A percentile compares a stretch with the other conserved stretches of the same genome.
These are phyloP conservation scores for Romanogobio albipinnatus DNA, from an alignment of 2,113 vertebrate species.

Conservation along the genomic window DNA sequence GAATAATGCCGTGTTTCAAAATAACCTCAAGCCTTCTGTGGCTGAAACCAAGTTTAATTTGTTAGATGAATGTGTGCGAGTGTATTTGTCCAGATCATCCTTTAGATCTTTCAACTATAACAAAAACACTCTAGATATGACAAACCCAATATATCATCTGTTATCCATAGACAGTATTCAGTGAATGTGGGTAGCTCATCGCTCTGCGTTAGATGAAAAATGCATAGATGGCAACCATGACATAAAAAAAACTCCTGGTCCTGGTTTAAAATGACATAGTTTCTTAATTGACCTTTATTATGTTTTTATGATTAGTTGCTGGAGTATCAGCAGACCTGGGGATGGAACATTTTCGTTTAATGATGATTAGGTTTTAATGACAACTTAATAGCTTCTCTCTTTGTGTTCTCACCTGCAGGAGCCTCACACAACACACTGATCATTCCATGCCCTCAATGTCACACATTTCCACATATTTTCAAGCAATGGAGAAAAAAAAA, in stretches of 20 bases:
- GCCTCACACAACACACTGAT: conserved; percentile 41
- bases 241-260: background rate
- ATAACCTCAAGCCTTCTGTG: background rate
- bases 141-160: conserved; percentile 19
- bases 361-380: conserved; percentile 78
- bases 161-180: background rate
- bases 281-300: conserved; percentile 70
- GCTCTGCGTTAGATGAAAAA: background rate
- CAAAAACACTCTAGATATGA: conserved; percentile 18
- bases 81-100: conserved; percentile 1
- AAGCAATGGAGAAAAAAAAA: background rate
- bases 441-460: conserved; percentile 40
- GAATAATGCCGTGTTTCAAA: background rate
- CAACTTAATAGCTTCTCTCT: conserved; percentile 70
- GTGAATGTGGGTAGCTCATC: background rate
- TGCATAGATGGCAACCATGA: background rate
- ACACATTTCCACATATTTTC: conserved; percentile 12
- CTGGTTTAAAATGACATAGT: conserved; percentile 51
- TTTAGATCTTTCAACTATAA: background rate
- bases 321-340: conserved; percentile 61
- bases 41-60: conserved; percentile 5
- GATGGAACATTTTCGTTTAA: conserved; percentile 70
- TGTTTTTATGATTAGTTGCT: conserved; percentile 69
- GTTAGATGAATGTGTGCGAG: conserved; percentile 4
- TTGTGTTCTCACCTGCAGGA: conserved; percentile 59